Evolutionary conservation across 2,888 invertebrate genomes (phyloP).

Genomic region (Drosophila imparisetae): DNA sequence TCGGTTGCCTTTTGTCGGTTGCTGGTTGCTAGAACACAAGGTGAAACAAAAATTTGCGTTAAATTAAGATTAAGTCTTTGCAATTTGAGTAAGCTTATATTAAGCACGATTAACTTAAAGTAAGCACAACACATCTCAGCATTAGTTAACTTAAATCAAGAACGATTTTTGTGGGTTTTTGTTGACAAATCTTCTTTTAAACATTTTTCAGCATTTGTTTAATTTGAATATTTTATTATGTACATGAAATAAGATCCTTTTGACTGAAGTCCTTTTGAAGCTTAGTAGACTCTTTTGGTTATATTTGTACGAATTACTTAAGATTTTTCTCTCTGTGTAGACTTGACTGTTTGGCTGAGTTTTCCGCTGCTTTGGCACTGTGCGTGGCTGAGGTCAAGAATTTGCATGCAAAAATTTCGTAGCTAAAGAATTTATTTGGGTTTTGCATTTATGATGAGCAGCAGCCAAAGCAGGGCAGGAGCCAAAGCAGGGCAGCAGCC

Average conservation of each 20-base stretch:
- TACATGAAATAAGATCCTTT: no score
- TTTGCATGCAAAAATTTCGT: slow-evolving; percentile 67
- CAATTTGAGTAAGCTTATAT: background rate
- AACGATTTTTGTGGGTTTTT: background rate
- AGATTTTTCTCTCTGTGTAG: background rate
- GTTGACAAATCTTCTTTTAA: background rate
- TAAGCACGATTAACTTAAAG: background rate
- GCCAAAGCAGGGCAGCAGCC: slow-evolving; percentile 29
- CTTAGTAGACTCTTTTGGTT: no score
- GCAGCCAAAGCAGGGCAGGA: slow-evolving; percentile 19
- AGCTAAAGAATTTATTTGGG: slow-evolving; percentile 66
- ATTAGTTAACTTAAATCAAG: background rate
- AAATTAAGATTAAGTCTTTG: background rate
- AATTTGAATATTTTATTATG: background rate
- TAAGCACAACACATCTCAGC: background rate
- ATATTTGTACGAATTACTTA: background rate
- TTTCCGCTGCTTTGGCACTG: background rate
- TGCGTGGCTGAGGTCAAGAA: slow-evolving; percentile 69
- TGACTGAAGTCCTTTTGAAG: background rate
- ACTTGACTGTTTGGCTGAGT: background rate
- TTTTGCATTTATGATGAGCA: slow-evolving; percentile 75
- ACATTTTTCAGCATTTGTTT: background rate
- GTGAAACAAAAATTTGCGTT: background rate
- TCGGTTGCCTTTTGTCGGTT: background rate
- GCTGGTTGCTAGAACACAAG: background rate